Base-by-base conservation (phyloP, 2,888 invertebrate species). In the Calameuta idolon region DNA sequence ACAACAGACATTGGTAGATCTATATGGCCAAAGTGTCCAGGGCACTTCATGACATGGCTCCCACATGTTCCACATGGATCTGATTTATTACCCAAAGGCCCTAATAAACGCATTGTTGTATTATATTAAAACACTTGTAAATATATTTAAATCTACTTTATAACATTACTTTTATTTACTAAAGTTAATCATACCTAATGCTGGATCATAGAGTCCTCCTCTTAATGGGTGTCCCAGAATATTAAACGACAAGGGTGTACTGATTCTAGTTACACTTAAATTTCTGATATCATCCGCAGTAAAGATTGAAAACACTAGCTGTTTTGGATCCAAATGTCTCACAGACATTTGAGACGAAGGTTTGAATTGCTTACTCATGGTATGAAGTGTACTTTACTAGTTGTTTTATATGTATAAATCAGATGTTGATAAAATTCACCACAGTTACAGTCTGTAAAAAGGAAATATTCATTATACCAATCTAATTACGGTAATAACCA, bases 11-110 rank as follows among this genome's bases (percentile, higher is more conserved):
- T 92, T 0, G 97, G 97, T 1, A 99, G 92, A 83, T 96, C 96
- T 81, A 99, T 98, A 89, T 98, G 97, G 0, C 99, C 99, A 91
- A 98, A 95, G 92, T 99, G 99, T 0, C 99, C 99, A 0, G 96
- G 95, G 89, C 99, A 99, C 81, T 94, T 92, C 11, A 93, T 89
- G 73, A 94, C 90, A 31, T 93, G 93, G 83, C 94, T 94, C 12
- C 94, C 93, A 89, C 99, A 99, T 11, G 98, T 98, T 4, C 92
- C 92, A 90, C 99, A 99, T 0, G 94, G 93, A 80, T 97, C 96
- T 85, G 93, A 92, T 75, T 93, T 92, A 23, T 95, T 94, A 80
- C 94, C 93, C 69, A 93, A 88, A 3, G 95, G 95, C 11, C 95
- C 93, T 93, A 71, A 76, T 15, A 78, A 77, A 15, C 1, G 34